A percentile compares a stretch with the other conserved stretches of the same genome.
Evolutionary conservation across 2,888 invertebrate species (phyloP).

Genomic region (Micoletzkya japonica): DNA sequence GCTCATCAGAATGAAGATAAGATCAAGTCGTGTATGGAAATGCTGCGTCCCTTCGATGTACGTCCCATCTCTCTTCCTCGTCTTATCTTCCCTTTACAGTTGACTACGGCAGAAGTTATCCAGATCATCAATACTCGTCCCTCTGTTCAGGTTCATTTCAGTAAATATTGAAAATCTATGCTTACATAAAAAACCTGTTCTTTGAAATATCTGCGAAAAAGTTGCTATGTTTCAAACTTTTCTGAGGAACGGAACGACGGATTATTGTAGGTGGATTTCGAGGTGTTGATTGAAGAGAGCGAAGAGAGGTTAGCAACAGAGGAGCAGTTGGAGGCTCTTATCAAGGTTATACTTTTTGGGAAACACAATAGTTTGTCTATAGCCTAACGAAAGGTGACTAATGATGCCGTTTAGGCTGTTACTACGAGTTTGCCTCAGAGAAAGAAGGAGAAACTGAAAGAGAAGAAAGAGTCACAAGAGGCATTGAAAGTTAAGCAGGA

Average conservation of each 20-base stretch:
- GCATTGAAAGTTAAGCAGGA: no score
- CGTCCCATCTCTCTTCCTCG: neutral
- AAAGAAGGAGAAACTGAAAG: no score
- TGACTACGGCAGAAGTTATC: conserved; percentile 42
- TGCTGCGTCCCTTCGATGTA: conserved; percentile 36
- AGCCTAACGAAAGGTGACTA: no score
- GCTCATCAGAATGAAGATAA: conserved; percentile 34
- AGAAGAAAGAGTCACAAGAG: no score
- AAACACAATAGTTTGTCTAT: no score
- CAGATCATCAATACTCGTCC: conserved; percentile 45
- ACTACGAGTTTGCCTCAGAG: no score
- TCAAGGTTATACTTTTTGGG: no score
- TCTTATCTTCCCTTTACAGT: conserved; percentile 28
- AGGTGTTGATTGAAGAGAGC: conserved; percentile 47
- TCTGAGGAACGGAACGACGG: no score
- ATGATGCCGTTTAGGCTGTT: no score
- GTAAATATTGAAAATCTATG: neutral
- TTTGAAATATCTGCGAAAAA: no score
- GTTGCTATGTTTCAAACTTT: no score
- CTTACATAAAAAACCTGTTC: no score
- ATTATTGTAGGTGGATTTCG: conserved; percentile 33
- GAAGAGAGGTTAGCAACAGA: conserved; percentile 43
- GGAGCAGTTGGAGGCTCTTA: conserved; percentile 32
- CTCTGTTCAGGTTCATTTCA: conserved; percentile 5
- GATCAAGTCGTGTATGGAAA: conserved; percentile 33